These are phyloP conservation scores for Atherinomorus stipes DNA, from an alignment of 2,113 vertebrate species.

Conservation along the genomic window DNA sequence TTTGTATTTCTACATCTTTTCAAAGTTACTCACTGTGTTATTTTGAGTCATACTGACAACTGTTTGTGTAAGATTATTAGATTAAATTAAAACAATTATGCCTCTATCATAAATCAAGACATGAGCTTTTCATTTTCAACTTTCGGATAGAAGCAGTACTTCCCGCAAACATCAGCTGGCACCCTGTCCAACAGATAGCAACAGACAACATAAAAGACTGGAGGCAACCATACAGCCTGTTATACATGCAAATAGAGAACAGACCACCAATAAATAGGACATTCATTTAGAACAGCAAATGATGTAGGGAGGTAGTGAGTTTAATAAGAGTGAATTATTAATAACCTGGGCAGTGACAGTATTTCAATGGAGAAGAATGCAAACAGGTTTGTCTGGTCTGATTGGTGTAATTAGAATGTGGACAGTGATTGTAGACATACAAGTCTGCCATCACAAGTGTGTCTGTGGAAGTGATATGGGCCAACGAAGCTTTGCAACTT, in stretches of 20 bases:
- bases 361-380: neutral
- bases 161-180: neutral
- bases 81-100: neutral
- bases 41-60: neutral
- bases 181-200: neutral
- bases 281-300: conserved; percentile 65
- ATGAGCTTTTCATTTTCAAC: neutral
- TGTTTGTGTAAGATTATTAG: neutral
- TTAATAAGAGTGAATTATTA: neutral
- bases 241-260: conserved; percentile 30
- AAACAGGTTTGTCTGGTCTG: conserved; percentile 21
- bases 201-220: neutral
- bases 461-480: neutral
- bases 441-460: conserved; percentile 19
- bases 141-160: neutral
- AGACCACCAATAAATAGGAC: conserved; percentile 62
- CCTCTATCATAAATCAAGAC: neutral
- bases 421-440: conserved; percentile 38
- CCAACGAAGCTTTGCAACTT: neutral
- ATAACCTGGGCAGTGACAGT: neutral
- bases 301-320: neutral
- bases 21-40: neutral
- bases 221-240: conserved; percentile 6
- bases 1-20: neutral
- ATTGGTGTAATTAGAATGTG: neutral